phyloP scores from a whole-genome alignment of 2,888 invertebrate genomes.

The Hyposoter didymator region DNA sequence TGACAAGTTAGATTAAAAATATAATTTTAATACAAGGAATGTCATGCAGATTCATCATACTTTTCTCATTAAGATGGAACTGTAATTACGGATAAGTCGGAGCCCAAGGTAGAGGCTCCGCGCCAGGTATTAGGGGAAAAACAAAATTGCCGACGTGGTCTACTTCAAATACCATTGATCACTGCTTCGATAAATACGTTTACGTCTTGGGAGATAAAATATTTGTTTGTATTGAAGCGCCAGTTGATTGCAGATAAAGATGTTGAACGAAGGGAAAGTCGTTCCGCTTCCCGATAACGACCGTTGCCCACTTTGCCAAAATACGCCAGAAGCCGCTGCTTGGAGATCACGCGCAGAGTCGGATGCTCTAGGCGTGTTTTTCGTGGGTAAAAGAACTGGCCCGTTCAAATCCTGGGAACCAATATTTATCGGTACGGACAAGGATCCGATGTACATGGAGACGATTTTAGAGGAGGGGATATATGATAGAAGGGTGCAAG shows the following conservation, averaged over 20 bases:
- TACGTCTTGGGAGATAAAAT: too few relatives aligned
- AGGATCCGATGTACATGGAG: conserved; percentile 95
- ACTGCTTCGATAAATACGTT: too few relatives aligned
- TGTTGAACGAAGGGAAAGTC: conserved; percentile 91
- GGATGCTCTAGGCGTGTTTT: conserved; percentile 91
- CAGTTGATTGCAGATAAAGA: conserved; percentile 85
- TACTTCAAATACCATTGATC: background rate
- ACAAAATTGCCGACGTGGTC: background rate
- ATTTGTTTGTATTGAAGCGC: too few relatives aligned
- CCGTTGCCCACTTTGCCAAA: conserved; percentile 95
- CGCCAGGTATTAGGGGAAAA: too few relatives aligned
- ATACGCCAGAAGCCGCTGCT: conserved; percentile 93
- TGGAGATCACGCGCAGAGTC: conserved; percentile 92
- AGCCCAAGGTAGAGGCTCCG: too few relatives aligned
- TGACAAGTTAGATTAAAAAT: too few relatives aligned
- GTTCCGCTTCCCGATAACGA: conserved; percentile 95
- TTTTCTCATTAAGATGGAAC: too few relatives aligned
- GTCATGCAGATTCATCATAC: too few relatives aligned
- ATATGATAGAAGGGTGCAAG: conserved; percentile 98
- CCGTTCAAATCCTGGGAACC: conserved; percentile 96
- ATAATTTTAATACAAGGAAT: too few relatives aligned
- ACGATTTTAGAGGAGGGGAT: conserved; percentile 97
- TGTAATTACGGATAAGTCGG: too few relatives aligned
- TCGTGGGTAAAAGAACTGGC: conserved; percentile 92
- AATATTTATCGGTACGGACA: conserved; percentile 95